A percentile compares a stretch with the other conserved stretches of the same genome.
phyloP scores from a whole-genome alignment of 2,797 vertebrate genomes.

The Microctenopoma lineatum region DNA sequence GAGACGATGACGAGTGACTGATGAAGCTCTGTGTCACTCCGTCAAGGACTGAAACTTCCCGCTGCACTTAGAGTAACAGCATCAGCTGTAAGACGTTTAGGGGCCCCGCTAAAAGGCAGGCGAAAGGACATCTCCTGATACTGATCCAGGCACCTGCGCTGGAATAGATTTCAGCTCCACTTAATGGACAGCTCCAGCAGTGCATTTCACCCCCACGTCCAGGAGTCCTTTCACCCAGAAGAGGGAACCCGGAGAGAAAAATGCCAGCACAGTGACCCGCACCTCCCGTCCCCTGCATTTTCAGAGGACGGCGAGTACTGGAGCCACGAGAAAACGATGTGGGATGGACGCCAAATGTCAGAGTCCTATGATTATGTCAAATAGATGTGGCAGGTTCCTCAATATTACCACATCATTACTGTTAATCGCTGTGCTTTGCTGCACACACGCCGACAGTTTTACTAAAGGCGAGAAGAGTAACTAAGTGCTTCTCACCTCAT shows the following conservation, averaged over 20 bases:
- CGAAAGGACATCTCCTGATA: slow-evolving; percentile 43
- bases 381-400: slow-evolving; percentile 27
- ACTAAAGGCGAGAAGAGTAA: background rate
- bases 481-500: too few species aligned
- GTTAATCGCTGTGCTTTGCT: slow-evolving; percentile 20
- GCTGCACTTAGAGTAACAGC: slow-evolving; percentile 29
- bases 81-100: slow-evolving; percentile 34
- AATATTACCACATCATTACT: slow-evolving; percentile 40
- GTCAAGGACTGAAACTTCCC: slow-evolving; percentile 26
- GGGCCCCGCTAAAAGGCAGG: slow-evolving; percentile 30
- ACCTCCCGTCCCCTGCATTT: background rate
- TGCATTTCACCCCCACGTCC: slow-evolving; percentile 39
- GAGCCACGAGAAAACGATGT: slow-evolving; percentile 15
- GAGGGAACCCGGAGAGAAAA: slow-evolving; percentile 42
- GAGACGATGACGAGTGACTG: slow-evolving; percentile 28
- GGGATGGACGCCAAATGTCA: slow-evolving; percentile 30
- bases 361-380: slow-evolving; percentile 26
- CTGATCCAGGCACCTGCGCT: slow-evolving; percentile 45
- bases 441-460: background rate
- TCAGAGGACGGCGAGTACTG: slow-evolving; percentile 5
- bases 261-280: slow-evolving; percentile 23
- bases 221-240: slow-evolving; percentile 29
- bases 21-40: slow-evolving; percentile 20
- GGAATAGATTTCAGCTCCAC: slow-evolving; percentile 67
- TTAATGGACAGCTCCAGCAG: slow-evolving; percentile 66